Percentiles rank a stretch among this genome's conserved stretches.
phyloP scores from a whole-genome alignment of 2,888 invertebrate genomes.

The Chydorus sphaericus region DNA sequence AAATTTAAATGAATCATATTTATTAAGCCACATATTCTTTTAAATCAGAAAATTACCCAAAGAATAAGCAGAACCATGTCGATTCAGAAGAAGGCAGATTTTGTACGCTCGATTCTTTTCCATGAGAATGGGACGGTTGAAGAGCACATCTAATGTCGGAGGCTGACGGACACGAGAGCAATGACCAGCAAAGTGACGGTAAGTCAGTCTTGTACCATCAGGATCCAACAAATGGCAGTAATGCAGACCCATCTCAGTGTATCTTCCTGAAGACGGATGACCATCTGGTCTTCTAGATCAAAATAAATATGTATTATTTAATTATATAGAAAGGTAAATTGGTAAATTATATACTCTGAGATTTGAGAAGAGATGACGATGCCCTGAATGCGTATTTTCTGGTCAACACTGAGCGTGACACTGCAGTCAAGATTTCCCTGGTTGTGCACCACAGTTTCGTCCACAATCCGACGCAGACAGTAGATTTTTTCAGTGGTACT shows the following conservation, averaged over 20 bases:
- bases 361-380: slow-evolving; percentile 38
- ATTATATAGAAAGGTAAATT: too few species aligned
- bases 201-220: slow-evolving; percentile 61
- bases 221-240: slow-evolving; percentile 70
- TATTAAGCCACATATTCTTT: too few species aligned
- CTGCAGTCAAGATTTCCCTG: slow-evolving; percentile 59
- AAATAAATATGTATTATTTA: too few species aligned
- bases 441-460: slow-evolving; percentile 35
- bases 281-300: too few species aligned
- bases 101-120: slow-evolving; percentile 60
- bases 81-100: slow-evolving; percentile 67
- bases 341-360: too few species aligned
- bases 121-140: slow-evolving; percentile 63
- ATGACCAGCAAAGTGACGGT: slow-evolving; percentile 63
- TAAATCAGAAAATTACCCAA: too few species aligned
- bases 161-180: slow-evolving; percentile 59
- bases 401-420: slow-evolving; percentile 66
- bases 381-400: slow-evolving; percentile 59
- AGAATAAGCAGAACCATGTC: slow-evolving; percentile 62
- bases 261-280: too few species aligned
- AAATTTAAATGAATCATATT: too few species aligned
- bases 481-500: not conserved
- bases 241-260: slow-evolving; percentile 64
- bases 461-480: not conserved
- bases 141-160: slow-evolving; percentile 59